A percentile compares a stretch with the other conserved stretches of the same genome.
Conservation (phyloP, 2,888 invertebrate species). For the Caenorhabditis angaria region DNA sequence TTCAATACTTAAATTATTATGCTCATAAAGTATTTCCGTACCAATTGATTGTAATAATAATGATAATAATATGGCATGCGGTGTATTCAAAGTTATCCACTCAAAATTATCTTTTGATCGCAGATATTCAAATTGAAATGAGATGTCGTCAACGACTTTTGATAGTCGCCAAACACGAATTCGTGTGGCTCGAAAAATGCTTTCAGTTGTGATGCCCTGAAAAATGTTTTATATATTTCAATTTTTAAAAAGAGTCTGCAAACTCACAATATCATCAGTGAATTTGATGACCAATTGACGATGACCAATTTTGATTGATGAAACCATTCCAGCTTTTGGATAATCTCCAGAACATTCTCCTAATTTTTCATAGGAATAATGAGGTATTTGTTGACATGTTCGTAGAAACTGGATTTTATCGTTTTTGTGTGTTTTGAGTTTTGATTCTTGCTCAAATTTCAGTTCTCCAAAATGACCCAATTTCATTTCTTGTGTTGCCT, state of each 20-base stretch:
- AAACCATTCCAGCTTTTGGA: constrained; percentile 71
- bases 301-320: constrained; percentile 82
- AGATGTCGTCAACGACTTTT: constrained; percentile 47
- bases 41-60: constrained; percentile 91
- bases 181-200: constrained; percentile 88
- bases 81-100: constrained; percentile 85
- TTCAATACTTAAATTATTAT: constrained; percentile 67
- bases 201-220: constrained; percentile 49
- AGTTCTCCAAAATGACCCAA: constrained; percentile 22
- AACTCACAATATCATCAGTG: constrained; percentile 28
- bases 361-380: constrained; percentile 89
- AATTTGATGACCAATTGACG: constrained; percentile 59
- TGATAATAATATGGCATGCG: constrained; percentile 88
- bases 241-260: background rate
- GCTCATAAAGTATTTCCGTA: constrained; percentile 80
- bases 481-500: constrained; percentile 47
- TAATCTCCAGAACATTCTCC: constrained; percentile 73
- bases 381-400: constrained; percentile 83
- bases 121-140: constrained; percentile 68
- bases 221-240: constrained; percentile 7
- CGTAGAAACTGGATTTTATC: constrained; percentile 81
- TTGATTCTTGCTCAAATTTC: constrained; percentile 28
- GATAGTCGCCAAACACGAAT: constrained; percentile 94
- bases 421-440: constrained; percentile 33
- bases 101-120: constrained; percentile 76